Conservation (phyloP, 2,888 invertebrate genomes). For the Coelinius sp. region DNA sequence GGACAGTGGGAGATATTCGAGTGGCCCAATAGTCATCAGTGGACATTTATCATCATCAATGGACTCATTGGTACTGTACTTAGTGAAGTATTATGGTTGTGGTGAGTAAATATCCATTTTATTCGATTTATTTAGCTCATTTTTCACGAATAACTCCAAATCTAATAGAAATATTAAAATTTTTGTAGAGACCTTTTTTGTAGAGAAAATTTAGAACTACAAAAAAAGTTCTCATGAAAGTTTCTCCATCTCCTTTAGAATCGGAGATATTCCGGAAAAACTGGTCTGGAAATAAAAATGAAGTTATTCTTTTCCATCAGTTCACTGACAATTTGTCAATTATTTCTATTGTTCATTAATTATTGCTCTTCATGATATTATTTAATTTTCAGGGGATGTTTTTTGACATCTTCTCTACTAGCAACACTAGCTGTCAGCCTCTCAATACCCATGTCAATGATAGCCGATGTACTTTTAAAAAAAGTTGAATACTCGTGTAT, state of each 20-base stretch:
- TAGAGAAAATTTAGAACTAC: too few species aligned
- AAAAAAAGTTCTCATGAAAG: too few species aligned
- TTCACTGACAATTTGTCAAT: too few species aligned
- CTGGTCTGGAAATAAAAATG: too few species aligned
- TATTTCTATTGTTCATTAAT: slow-evolving; percentile 23
- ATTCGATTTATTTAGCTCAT: neutral
- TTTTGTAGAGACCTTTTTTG: too few species aligned
- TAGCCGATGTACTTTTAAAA: slow-evolving; percentile 84
- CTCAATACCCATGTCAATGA: slow-evolving; percentile 90
- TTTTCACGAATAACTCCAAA: slow-evolving; percentile 26
- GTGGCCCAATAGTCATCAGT: slow-evolving; percentile 86
- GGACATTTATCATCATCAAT: slow-evolving; percentile 85
- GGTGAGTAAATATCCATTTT: slow-evolving; percentile 74
- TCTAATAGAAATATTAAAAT: neutral
- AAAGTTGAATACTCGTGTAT: slow-evolving; percentile 78
- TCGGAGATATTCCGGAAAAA: too few species aligned
- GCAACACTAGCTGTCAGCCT: slow-evolving; percentile 90
- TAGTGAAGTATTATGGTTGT: slow-evolving; percentile 93
- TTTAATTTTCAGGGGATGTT: slow-evolving; percentile 84
- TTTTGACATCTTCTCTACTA: slow-evolving; percentile 91
- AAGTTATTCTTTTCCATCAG: too few species aligned
- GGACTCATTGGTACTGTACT: slow-evolving; percentile 92
- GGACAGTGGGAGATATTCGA: slow-evolving; percentile 87
- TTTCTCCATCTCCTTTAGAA: too few species aligned
- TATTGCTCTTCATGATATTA: slow-evolving; percentile 10